Base-by-base conservation (phyloP, 2,797 vertebrate genomes). In the Rhinichthys osculus region DNA sequence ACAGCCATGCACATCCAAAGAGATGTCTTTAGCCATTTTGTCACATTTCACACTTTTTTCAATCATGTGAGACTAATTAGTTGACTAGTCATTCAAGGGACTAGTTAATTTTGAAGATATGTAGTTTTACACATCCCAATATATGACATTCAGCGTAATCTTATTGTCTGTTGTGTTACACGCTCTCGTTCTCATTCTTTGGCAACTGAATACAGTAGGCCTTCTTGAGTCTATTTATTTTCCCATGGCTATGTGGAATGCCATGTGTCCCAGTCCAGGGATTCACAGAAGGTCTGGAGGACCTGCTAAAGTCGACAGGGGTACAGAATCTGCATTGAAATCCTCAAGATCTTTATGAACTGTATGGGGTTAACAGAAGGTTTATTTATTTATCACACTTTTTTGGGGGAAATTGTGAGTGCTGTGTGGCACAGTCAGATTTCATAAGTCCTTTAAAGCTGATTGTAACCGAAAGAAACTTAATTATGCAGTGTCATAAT, bases 401-500 rank as follows among this genome's bases (percentile, higher is more conserved):
- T 47, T 16, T 47, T 35, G 35, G 50, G 50, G 66, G 38, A 59
- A 38, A 47, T 59, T 30, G 14, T 35, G 64, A 44, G 76, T 35
- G 44, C 11, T 70, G n/a, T 54, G 64, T 78, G 50, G 44, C 62
- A 52, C 82, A 67, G 44, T 57, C n/a, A 71, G 19, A 23, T 72
- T 52, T 73, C 23, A 72, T 73, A 10, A 72, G 16, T 35, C 4
- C 16, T 74, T 64, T 81, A 23, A 85, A 74, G 33, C 69, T 66
- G 57, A 85, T 81, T 59, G 23, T 64, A 72, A 80, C 57, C 10
- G 42, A 85, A 74, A 52, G 14, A 85, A 85, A 52, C 9, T 9
- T 73, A 81, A 72, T 81, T 73, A 74, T 80, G 69, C 78, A 5
- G 69, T 64, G 84, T 73, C 84, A 73, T 85, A 80, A 74, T 52